Percentiles rank a stretch among this genome's conserved stretches.
phyloP scores from a whole-genome alignment of 2,797 vertebrate genomes.

The Austrolebias charrua region DNA sequence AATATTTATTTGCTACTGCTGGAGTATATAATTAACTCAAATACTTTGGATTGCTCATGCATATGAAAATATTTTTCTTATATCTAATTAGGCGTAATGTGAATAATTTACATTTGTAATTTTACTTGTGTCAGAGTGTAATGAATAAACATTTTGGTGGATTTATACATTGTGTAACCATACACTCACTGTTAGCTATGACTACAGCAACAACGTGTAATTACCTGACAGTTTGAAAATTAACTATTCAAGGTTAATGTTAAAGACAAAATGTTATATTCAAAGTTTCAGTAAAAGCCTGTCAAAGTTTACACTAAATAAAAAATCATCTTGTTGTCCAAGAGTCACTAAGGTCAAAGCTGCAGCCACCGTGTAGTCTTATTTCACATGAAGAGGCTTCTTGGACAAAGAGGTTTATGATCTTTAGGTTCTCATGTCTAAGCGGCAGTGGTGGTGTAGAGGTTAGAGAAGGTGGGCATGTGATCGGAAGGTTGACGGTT shows the following conservation, averaged over 20 bases:
- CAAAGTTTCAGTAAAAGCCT: no score
- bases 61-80: conserved; percentile 13
- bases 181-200: not conserved
- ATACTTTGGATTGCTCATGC: conserved; percentile 1
- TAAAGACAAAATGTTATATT: no score
- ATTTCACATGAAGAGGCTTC: no score
- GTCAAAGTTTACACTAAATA: no score
- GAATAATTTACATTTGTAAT: conserved; percentile 5
- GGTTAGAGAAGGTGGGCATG: no score
- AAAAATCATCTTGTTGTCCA: no score
- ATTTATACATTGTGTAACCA: not conserved
- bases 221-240: not conserved
- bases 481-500: no score
- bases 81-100: conserved; percentile 1
- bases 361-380: no score
- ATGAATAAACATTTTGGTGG: not conserved
- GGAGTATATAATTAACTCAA: not conserved
- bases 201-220: not conserved
- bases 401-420: no score
- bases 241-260: not conserved
- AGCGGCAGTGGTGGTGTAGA: no score
- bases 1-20: conserved; percentile 1
- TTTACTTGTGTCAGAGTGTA: not conserved
- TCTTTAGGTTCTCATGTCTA: no score
- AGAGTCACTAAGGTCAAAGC: no score